Evolutionary conservation across 2,113 vertebrate genomes (phyloP).

Genomic region (Acrocephalus arundinaceus): DNA sequence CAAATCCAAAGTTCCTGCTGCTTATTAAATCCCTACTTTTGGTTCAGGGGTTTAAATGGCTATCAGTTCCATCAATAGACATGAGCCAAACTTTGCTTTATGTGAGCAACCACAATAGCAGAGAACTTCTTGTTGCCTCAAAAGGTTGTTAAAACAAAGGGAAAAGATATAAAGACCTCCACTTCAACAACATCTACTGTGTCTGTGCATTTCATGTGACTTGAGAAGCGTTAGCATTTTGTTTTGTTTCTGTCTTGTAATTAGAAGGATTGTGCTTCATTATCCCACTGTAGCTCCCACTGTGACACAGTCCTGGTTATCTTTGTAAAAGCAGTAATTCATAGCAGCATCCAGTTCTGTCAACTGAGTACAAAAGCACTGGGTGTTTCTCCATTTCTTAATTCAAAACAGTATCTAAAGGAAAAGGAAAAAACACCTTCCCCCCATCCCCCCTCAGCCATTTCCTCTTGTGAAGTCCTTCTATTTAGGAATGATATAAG

Average conservation of each 20-base stretch:
- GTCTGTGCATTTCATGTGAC: background rate
- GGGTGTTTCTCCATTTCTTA: background rate
- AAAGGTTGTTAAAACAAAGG: background rate
- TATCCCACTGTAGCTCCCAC: constrained; percentile 16
- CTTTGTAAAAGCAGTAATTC: background rate
- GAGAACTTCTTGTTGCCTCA: background rate
- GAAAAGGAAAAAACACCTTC: background rate
- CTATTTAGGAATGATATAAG: background rate
- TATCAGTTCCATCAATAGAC: background rate
- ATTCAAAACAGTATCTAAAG: background rate
- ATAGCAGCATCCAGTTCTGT: background rate
- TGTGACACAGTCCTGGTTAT: background rate
- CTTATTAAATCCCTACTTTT: background rate
- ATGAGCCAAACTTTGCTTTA: background rate
- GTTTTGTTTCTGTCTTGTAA: constrained; percentile 39
- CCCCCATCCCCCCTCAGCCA: accelerated
- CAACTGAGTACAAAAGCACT: background rate
- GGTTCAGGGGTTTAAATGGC: background rate
- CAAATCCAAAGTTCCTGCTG: background rate
- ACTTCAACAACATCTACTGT: background rate
- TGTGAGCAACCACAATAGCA: background rate
- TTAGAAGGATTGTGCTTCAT: constrained; percentile 46
- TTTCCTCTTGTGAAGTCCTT: background rate
- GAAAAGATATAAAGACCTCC: background rate
- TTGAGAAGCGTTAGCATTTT: constrained; percentile 21